Conservation (phyloP, 2,797 vertebrate genomes). For the Rhabdophis nuchalis region DNA sequence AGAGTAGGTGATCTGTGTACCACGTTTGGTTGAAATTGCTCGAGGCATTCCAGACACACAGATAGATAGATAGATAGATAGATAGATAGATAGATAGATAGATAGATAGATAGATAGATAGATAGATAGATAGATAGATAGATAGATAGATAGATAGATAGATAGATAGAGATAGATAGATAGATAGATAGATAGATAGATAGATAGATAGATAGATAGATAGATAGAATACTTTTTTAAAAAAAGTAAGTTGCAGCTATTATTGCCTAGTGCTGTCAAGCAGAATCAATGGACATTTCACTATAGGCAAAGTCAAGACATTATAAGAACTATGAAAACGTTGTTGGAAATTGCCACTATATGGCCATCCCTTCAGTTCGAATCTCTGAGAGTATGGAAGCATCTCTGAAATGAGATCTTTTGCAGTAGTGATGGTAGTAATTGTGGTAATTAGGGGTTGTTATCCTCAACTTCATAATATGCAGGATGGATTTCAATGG, state of each 20-base stretch:
- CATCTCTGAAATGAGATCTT: neutral
- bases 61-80: no score
- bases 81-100: no score
- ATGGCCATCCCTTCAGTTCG: neutral
- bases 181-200: no score
- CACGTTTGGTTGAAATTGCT: no score
- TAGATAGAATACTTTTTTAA: neutral
- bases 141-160: no score
- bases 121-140: no score
- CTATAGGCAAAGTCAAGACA: neutral
- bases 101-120: no score
- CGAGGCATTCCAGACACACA: no score
- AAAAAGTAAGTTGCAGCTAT: neutral
- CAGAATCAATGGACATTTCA: neutral
- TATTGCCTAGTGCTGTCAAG: neutral
- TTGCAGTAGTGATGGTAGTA: neutral
- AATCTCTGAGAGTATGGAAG: neutral
- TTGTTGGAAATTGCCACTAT: neutral
- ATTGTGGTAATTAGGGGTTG: neutral
- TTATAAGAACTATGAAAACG: neutral
- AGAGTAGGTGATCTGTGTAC: no score
- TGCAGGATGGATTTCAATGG: neutral
- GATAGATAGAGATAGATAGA: no score
- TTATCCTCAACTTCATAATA: neutral
- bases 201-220: no score